Base-by-base conservation (phyloP, 2,888 invertebrate species). In the Arge pagana region DNA sequence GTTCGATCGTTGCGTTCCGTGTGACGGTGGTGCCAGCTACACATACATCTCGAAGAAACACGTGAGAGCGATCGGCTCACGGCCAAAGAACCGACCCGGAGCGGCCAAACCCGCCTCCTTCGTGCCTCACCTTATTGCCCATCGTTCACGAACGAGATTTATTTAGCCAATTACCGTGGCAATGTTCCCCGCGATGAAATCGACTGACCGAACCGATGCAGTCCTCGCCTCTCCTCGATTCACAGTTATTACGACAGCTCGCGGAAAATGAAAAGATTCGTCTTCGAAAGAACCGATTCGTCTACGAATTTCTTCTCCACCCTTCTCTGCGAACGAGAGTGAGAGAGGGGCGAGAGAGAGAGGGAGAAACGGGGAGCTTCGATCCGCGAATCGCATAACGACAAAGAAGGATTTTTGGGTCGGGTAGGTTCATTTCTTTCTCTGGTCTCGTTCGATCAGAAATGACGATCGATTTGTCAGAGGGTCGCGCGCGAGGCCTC, bases 101-200 rank as follows among this genome's bases (percentile, higher is more conserved):
- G 54, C 45, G 50, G 63, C 56, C 56, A 40, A 61, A 35, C 58
- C 65, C 70, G 68, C 70, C 70, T 62, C 58, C 63, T 63, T 56
- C 67, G 58, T 68, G 70, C 67, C 60, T 55, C 58, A 62, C 65
- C 41, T 70, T 69, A 70, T 70, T 70, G 66, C 64, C 67, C 61
- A 65, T 68, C 60, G 56, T 58, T 70, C 67, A 60, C 56, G 33
- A 23, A 48, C 50, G 23, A 58, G 61, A 67, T 67, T 66, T 59
- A 63, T 64, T 63, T 55, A 37, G 45, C 53, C 70, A 70, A 70
- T 70, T 66, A 67, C 53, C 53, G 42, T 53, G 58, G 50, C 58
- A 49, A 54, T 65, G 66, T 66, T 63, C 31, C 45, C 35, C 23
- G 21, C 45, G 45, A 45, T 45, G 45, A 45, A 45, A 45, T 45